Evolutionary conservation across 2,113 vertebrate genomes (phyloP).

Genomic region (Dipodomys ordii): DNA sequence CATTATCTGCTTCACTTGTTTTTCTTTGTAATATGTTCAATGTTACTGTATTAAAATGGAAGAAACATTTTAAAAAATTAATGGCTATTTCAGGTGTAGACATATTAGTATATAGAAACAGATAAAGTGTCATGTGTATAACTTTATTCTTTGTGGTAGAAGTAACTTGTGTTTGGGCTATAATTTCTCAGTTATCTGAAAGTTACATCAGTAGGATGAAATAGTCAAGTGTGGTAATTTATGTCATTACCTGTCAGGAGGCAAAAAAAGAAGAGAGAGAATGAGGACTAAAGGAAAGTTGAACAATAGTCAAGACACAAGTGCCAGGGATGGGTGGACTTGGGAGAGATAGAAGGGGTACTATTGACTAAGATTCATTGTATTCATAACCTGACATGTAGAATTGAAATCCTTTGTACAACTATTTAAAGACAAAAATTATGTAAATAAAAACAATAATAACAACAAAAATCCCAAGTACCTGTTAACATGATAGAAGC

Average conservation of each 20-base stretch:
- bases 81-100: background rate
- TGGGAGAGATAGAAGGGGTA: too few species aligned
- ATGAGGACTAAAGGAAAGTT: background rate
- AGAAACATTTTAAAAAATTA: conserved; percentile 27
- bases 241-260: background rate
- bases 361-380: too few species aligned
- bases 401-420: too few species aligned
- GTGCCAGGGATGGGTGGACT: too few species aligned
- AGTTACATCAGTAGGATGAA: background rate
- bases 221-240: background rate
- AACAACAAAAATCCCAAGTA: background rate
- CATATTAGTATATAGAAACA: background rate
- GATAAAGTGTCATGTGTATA: background rate
- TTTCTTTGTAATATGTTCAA: conserved; percentile 40
- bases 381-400: too few species aligned
- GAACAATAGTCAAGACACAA: background rate
- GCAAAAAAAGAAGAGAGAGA: background rate
- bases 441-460: too few species aligned
- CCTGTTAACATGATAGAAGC: background rate
- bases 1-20: conserved; percentile 31
- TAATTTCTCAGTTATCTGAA: background rate
- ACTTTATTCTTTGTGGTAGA: background rate
- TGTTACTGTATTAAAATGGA: conserved; percentile 44
- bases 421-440: too few species aligned
- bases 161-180: background rate